Conservation (phyloP, 53 echinoderm and acorn worm species). For the Hippasteria phrygiana region DNA sequence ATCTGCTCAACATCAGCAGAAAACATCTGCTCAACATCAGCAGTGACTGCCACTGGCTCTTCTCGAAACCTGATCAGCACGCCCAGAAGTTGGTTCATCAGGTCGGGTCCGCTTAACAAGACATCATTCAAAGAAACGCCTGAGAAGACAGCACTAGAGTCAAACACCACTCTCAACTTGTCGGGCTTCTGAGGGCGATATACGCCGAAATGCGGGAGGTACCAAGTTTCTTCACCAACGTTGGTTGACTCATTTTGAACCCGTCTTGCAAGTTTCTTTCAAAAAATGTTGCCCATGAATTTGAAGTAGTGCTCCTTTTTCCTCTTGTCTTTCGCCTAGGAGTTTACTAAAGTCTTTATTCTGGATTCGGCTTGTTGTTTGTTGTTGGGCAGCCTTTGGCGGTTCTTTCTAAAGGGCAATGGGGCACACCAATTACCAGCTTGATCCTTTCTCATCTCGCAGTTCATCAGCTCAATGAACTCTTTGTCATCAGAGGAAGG, state of each 20-base stretch:
- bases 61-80: conserved; percentile 50
- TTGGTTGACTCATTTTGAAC: conserved; percentile 1
- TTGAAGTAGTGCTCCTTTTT: conserved; percentile 38
- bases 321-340: conserved; percentile 14
- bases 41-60: conserved; percentile 42
- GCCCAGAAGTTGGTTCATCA: conserved; percentile 55
- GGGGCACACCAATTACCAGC: conserved; percentile 71
- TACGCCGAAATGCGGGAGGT: conserved; percentile 46
- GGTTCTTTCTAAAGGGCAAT: conserved; percentile 58
- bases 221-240: conserved; percentile 12
- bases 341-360: conserved; percentile 12
- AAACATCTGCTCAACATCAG: conserved; percentile 37
- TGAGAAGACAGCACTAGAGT: conserved; percentile 33
- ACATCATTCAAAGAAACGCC: conserved; percentile 50
- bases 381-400: conserved; percentile 61
- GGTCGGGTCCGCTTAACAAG: conserved; percentile 46
- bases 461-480: conserved; percentile 59
- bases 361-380: conserved; percentile 39
- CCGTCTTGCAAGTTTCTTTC: conserved; percentile 9
- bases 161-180: too few relatives aligned
- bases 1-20: too few relatives aligned
- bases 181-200: conserved; percentile 48
- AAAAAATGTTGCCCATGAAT: conserved; percentile 36
- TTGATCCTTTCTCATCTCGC: conserved; percentile 60
- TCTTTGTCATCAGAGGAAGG: conserved; percentile 72